Percentiles rank a stretch among this genome's conserved stretches.
These are phyloP conservation scores for Synodontis membranacea DNA, from an alignment of 2,113 vertebrate species.

Conservation along the genomic window DNA sequence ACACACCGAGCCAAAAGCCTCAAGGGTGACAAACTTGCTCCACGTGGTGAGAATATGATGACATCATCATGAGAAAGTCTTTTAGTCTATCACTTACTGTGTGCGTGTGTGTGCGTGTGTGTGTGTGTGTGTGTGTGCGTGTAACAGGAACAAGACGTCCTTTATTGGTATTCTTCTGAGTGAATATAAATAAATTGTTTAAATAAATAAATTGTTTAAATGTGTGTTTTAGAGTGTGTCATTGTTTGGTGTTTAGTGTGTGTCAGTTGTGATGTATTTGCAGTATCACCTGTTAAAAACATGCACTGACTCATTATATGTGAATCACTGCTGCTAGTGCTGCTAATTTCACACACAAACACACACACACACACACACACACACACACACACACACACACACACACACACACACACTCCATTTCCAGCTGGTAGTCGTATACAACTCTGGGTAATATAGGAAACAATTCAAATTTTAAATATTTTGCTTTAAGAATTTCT, in stretches of 20 bases:
- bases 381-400: constrained; percentile 11
- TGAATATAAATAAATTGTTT: background rate
- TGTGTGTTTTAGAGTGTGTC: background rate
- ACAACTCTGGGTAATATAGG: too few relatives aligned
- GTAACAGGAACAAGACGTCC: background rate
- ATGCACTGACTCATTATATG: background rate
- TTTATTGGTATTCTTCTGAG: background rate
- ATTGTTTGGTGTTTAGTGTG: background rate
- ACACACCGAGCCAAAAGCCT: background rate
- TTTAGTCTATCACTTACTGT: background rate
- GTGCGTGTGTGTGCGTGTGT: background rate
- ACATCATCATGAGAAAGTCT: constrained; percentile 13
- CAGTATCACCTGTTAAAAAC: background rate
- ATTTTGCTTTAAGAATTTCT: background rate
- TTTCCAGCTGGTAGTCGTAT: background rate
- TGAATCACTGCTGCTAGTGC: background rate
- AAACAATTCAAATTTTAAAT: too few relatives aligned
- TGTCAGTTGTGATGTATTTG: background rate
- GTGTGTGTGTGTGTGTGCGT: background rate
- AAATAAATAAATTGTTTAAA: too few relatives aligned
- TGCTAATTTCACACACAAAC: background rate
- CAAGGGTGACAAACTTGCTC: background rate
- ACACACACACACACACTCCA: background rate
- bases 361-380: constrained; percentile 6
- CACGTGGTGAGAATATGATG: background rate